A percentile compares a stretch with the other conserved stretches of the same genome.
Conservation (phyloP, 2,888 invertebrate genomes). For the Tolmerus cingulatus region DNA sequence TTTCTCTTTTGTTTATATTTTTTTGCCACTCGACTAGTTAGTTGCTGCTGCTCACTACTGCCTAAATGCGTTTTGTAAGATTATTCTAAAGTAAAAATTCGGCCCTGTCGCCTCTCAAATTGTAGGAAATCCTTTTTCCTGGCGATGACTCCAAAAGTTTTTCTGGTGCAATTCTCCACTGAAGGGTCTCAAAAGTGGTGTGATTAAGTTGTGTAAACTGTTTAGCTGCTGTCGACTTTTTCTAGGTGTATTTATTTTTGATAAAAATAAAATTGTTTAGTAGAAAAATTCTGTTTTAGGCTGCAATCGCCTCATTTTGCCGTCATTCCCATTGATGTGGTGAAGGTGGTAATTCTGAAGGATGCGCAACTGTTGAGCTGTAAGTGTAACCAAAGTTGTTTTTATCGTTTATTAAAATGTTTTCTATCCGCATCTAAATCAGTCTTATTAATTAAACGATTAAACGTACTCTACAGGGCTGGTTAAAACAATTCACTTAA, state of each 20-base stretch:
- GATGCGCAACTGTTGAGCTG: conserved; percentile 97
- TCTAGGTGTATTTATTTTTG: conserved; percentile 34
- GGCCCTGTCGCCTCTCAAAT: neutral
- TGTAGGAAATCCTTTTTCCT: neutral
- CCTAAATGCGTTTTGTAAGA: neutral
- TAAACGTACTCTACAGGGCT: neutral
- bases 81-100: neutral
- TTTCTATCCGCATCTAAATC: neutral
- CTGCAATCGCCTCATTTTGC: conserved; percentile 66
- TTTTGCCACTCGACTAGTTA: conserved; percentile 41
- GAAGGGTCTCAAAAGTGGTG: neutral
- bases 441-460: neutral
- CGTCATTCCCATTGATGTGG: conserved; percentile 98
- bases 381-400: conserved; percentile 59
- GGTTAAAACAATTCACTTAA: neutral
- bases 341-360: conserved; percentile 96
- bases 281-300: conserved; percentile 59
- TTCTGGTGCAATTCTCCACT: neutral
- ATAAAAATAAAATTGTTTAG: conserved; percentile 51
- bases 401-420: neutral
- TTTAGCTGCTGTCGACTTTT: conserved; percentile 4
- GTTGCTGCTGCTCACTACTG: neutral
- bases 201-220: neutral
- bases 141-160: neutral
- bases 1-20: neutral